A percentile compares a stretch with the other conserved stretches of the same genome.
Evolutionary conservation across 2,888 invertebrate species (phyloP).

Genomic region (Euzophera pinguis): DNA sequence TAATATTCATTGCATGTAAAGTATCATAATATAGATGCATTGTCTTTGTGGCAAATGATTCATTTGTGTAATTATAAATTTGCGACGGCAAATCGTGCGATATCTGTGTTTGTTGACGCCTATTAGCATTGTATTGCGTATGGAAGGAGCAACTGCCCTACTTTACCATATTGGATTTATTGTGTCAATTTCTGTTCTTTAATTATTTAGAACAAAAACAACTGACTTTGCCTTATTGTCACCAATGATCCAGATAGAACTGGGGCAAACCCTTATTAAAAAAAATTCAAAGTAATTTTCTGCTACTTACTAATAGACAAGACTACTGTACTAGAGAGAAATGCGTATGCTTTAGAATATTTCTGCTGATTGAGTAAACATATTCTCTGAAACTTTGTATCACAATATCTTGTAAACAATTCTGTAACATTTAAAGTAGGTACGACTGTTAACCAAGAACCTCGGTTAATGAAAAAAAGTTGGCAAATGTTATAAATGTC

Average conservation of each 20-base stretch:
- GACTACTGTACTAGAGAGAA: too few relatives aligned
- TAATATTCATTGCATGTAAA: constrained; percentile 16
- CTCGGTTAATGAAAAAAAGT: not conserved
- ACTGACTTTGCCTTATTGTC: not conserved
- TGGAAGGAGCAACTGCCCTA: constrained; percentile 35
- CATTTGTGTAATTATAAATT: constrained; percentile 26
- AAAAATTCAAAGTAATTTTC: not conserved
- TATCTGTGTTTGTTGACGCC: constrained; percentile 27
- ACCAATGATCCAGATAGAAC: not conserved
- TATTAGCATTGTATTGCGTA: constrained; percentile 27
- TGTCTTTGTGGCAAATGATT: constrained; percentile 16
- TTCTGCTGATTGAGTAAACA: too few relatives aligned
- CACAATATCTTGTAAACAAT: too few relatives aligned
- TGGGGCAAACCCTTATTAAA: not conserved
- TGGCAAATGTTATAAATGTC: constrained; percentile 30
- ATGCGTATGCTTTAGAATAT: too few relatives aligned
- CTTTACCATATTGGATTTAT: constrained; percentile 31
- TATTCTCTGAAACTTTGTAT: too few relatives aligned
- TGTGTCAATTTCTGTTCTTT: constrained; percentile 23
- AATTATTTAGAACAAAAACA: constrained; percentile 9
- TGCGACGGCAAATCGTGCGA: constrained; percentile 21
- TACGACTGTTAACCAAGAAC: too few relatives aligned
- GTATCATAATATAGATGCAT: constrained; percentile 5
- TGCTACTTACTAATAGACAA: too few relatives aligned
- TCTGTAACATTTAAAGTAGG: too few relatives aligned